Evolutionary conservation across 2,797 vertebrate species (phyloP), one percentile per base, ranked within the genome.

Genomic region (Mormyrops boulengeri): DNA sequence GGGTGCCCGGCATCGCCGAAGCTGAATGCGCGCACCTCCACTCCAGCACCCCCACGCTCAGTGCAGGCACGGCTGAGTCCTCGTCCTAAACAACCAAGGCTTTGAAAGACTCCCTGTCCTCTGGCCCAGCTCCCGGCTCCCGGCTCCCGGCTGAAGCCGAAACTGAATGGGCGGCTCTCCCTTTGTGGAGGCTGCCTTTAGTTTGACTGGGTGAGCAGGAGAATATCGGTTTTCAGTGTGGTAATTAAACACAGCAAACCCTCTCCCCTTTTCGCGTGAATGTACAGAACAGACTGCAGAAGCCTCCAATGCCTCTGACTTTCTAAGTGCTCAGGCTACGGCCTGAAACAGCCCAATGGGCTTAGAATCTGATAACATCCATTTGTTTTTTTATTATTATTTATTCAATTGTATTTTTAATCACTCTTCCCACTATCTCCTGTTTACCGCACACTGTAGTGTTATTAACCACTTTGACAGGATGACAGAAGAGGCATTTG

Each of bases 401-500:
- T 96, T 96, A 96, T 96, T 95, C 91, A 93, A 91, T 92, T 93
- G 90, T 92, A 77, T 90, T 91, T 89, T 93, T 50, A 88, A 90
- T 88, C 52, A 84, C 84, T n/a, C 60, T 88, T 47, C 14, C 69
- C 62, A 88, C 73, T 82, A 26, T 50, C 26, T 30, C 19, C 77
- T 66, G 34, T 88, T 82, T 82, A 44, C 14, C 77, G 41, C 17
- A 60, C 26, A 62, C 4, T 19, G 66, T 84, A 90, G 52, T 49
- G 22, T 62, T 41, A 84, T 84, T 90, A 88, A 86, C 49, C 60
- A 14, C 49, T 77, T 17, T 17, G 50, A 82, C 30, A 80, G 12
- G 47, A 9, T 53, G 19, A 9, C 30, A 34, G 82, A 62, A 77
- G 66, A 88, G 62, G 44, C 44, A 11, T 87, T 26, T 55, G 82